These are phyloP conservation scores for Neostethus bicornis DNA, from an alignment of 2,797 vertebrate genomes.

Conservation along the genomic window DNA sequence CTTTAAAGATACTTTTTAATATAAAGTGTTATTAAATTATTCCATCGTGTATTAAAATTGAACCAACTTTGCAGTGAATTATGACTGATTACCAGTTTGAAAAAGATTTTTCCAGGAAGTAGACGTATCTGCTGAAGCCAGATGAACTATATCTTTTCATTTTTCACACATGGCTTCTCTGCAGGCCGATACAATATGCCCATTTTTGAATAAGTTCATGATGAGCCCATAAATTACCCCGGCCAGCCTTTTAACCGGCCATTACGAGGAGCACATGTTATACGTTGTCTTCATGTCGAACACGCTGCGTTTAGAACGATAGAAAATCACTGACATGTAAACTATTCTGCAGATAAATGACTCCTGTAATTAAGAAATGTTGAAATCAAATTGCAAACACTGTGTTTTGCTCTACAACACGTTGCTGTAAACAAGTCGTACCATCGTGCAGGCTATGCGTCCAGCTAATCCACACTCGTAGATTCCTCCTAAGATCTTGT, in stretches of 20 bases:
- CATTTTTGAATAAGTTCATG: conserved; percentile 37
- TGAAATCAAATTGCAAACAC: conserved; percentile 72
- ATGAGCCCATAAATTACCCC: conserved; percentile 50
- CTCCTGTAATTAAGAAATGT: conserved; percentile 69
- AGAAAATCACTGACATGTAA: conserved; percentile 67
- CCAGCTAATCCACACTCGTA: conserved; percentile 47
- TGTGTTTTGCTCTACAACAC: conserved; percentile 56
- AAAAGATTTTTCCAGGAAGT: conserved; percentile 33
- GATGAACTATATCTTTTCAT: conserved; percentile 46
- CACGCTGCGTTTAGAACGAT: conserved; percentile 62
- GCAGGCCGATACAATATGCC: conserved; percentile 34
- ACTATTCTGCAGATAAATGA: conserved; percentile 63
- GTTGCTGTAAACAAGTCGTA: conserved; percentile 71
- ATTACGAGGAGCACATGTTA: conserved; percentile 58
- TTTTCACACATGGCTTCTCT: conserved; percentile 26
- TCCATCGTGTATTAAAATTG: conserved; percentile 21
- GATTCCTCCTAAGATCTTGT: conserved; percentile 65
- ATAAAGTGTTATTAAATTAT: conserved; percentile 52
- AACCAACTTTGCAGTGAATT: conserved; percentile 37
- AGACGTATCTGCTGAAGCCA: conserved; percentile 19
- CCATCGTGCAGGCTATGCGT: too few species aligned
- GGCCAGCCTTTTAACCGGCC: conserved; percentile 49
- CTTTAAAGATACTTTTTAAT: conserved; percentile 31
- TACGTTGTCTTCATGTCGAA: conserved; percentile 45
- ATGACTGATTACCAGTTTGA: conserved; percentile 42